phyloP scores from a whole-genome alignment of 2,888 invertebrate genomes.

The Smittia aterrima region DNA sequence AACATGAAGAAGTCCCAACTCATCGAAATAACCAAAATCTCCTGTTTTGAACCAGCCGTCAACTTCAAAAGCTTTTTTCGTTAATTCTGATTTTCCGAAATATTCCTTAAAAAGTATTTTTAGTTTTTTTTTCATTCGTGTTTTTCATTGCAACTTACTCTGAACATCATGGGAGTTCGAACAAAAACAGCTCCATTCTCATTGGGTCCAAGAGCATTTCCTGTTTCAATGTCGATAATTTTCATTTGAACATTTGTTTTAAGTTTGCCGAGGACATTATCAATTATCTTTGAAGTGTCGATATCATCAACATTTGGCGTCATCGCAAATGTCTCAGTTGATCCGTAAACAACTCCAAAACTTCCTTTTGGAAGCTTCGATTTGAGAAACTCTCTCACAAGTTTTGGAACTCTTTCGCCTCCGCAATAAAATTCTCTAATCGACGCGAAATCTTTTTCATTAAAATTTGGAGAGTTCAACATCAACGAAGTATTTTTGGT shows the following conservation, averaged over 20 bases:
- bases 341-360: not conserved
- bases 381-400: not conserved
- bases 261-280: not conserved
- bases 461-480: not conserved
- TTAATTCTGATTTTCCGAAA: not conserved
- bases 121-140: no score
- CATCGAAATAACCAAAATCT: not conserved
- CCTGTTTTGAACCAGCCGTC: not conserved
- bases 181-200: not conserved
- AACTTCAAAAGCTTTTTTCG: not conserved
- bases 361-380: not conserved
- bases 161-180: not conserved
- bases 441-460: not conserved
- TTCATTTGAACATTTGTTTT: not conserved
- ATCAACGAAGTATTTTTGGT: not conserved
- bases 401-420: not conserved
- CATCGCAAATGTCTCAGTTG: not conserved
- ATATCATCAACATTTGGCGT: not conserved
- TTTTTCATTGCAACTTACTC: no score
- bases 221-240: not conserved
- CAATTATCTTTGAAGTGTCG: not conserved
- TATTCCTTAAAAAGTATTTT: not conserved
- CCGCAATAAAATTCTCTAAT: not conserved
- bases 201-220: not conserved
- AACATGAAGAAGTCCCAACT: not conserved